A percentile compares a stretch with the other conserved stretches of the same genome.
Evolutionary conservation across 2,888 invertebrate species (phyloP).

Genomic region (Dolichomitus sp.): DNA sequence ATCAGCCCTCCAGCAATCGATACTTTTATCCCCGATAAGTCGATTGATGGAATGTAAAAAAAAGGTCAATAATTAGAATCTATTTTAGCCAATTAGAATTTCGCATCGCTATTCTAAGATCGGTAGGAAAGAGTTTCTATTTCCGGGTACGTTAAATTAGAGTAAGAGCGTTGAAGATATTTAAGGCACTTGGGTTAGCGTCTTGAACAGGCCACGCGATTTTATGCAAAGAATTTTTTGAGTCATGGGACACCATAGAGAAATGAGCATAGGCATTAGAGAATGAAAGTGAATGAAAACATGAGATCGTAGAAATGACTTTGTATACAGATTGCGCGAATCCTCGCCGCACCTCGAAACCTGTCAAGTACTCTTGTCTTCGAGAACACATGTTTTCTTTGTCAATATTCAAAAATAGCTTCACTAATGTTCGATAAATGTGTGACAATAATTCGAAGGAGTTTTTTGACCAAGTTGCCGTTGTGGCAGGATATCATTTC

Average conservation of each 20-base stretch:
- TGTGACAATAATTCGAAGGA: neutral
- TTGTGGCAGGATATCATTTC: too few relatives aligned
- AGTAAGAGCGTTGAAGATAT: conserved; percentile 44
- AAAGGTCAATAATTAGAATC: too few relatives aligned
- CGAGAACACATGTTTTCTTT: conserved; percentile 7
- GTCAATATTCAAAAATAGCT: conserved; percentile 15
- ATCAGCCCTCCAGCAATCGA: too few relatives aligned
- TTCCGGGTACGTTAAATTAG: conserved; percentile 38
- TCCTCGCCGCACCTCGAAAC: conserved; percentile 26
- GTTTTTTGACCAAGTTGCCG: neutral
- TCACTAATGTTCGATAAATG: conserved; percentile 3
- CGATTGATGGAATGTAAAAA: too few relatives aligned
- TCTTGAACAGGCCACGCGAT: conserved; percentile 46
- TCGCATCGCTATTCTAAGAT: neutral
- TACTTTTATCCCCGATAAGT: too few relatives aligned
- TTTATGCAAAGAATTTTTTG: conserved; percentile 27
- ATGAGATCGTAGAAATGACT: conserved; percentile 10
- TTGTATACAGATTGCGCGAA: neutral
- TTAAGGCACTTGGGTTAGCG: conserved; percentile 80
- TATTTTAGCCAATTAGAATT: too few relatives aligned
- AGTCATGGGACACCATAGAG: conserved; percentile 21
- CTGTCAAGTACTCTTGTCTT: neutral
- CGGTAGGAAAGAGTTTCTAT: conserved; percentile 27
- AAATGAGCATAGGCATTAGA: conserved; percentile 6
- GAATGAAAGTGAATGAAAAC: conserved; percentile 12